Evolutionary conservation across 92 coral and sea anemone species (phyloP).

Genomic region (Epizoanthus scotinus): DNA sequence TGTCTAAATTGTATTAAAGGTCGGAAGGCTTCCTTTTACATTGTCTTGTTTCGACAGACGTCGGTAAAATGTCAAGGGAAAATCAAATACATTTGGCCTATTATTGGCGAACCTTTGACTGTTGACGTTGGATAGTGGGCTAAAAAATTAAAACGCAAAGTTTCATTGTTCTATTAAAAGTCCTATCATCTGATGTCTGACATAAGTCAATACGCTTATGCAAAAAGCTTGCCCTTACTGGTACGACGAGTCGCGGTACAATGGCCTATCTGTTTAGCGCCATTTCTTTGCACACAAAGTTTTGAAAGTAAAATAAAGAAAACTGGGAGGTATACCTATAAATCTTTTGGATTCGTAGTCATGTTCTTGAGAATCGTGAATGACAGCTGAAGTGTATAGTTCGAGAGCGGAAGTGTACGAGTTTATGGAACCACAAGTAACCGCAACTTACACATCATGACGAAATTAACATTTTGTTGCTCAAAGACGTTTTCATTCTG

Average conservation of each 20-base stretch:
- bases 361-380: slow-evolving; percentile 11
- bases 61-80: slow-evolving; percentile 33
- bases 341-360: slow-evolving; percentile 12
- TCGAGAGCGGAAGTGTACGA: slow-evolving; percentile 24
- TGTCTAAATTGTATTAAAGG: slow-evolving; percentile 22
- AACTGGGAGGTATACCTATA: slow-evolving; percentile 26
- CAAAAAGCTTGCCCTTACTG: slow-evolving; percentile 52
- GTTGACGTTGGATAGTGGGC: slow-evolving; percentile 61
- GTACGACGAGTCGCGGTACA: slow-evolving; percentile 21
- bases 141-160: slow-evolving; percentile 53
- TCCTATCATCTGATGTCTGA: slow-evolving; percentile 42
- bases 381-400: slow-evolving; percentile 44
- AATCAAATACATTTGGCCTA: slow-evolving; percentile 19
- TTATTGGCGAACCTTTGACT: slow-evolving; percentile 46
- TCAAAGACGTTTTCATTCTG: background rate
- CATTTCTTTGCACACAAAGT: slow-evolving; percentile 26
- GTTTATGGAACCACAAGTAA: background rate
- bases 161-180: slow-evolving; percentile 49
- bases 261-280: slow-evolving; percentile 46
- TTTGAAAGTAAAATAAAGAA: slow-evolving; percentile 38
- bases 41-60: slow-evolving; percentile 16
- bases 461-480: background rate
- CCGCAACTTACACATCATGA: background rate
- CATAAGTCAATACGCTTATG: slow-evolving; percentile 56
- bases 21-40: background rate